Evolutionary conservation across 1,140 invertebrate genomes (phyloP), one percentile per base, ranked within the genome.

Genomic region (Pectinophora gossypiella): DNA sequence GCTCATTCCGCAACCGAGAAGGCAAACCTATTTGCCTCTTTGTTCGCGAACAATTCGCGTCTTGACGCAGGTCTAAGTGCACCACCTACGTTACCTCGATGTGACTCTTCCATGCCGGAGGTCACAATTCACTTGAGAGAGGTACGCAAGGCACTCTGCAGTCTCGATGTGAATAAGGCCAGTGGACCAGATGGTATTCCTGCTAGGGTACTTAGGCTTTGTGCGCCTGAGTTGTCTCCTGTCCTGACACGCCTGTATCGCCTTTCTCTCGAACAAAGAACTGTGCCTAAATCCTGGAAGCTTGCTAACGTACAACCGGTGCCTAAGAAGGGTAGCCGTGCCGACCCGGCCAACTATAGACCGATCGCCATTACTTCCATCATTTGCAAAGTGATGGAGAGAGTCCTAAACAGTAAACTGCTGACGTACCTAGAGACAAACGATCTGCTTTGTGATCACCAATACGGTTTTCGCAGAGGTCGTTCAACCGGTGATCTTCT

Each of bases 161-260:
- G 18, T 9, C 52, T 51, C 5, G 51, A 51, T 15, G 42, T 44
- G 12, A 40, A 44, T 10, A 54, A 54, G 12, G 38, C 48, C 18
- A 51, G 57, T 51, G 51, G 51, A 1, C 51, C 42, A 4, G 51
- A 53, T 32, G 51, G 44, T 16, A 47, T 53, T 15, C 44, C 51
- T 36, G 51, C 51, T 9, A 36, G 7, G 20, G 51, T 27, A 27
- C 12, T 27, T 6, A 27, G 23, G 23, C 23, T 6, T 27, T 53
- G 50, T 22, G 56, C 47, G n/a, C 40, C 51, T 19, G 38, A 49
- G 35, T 54, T 49, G 48, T 53, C 27, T 47, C 51, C 22, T 20
- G 16, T 51, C 13, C 21, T 48, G 5, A 49, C 51, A 15, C 51
- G 44, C 19, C 42, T 45, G 23, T 52, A 44, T 20, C 50, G 50